Evolutionary conservation across 1,140 invertebrate genomes (phyloP), one percentile per base, ranked within the genome.

Genomic region (Thalassaphorura encarpata): DNA sequence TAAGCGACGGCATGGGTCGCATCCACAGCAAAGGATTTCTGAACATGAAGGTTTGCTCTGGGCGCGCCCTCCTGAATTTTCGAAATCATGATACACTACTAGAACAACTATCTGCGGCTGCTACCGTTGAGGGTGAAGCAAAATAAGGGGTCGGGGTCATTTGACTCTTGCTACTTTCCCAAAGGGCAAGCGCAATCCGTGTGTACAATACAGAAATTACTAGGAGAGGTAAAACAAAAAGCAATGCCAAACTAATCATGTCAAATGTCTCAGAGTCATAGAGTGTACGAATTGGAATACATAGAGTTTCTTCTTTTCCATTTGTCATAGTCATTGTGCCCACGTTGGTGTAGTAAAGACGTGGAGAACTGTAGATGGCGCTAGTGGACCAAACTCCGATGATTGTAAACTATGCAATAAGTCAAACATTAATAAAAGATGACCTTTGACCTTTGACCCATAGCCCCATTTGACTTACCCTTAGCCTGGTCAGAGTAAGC

Each of bases 211-310:
- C 78, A 66, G 79, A 78, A 77, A 88, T 87, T 2, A 87, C 77
- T 21, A 77, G 71, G 3, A 88, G 70, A 0, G 85, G 85, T 26
- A 83, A 72, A 3, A 85, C 75, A 66, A 87, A 88, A 1, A 86
- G 77, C 1, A 87, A 72, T 5, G 80, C 78, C 66, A 87, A 82
- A 70, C 85, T 86, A 52, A 85, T 78, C 65, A 82, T 80, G 66
- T 87, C 84, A 64, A 85, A 78, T 23, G 83, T 66, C 67, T 83
- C 78, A 0, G 83, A 84, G 66, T 87, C 81, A 68, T 83, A 85
- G 64, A 83, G 81, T 66, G 78, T 78, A 2, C 84, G 75, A 62
- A 84, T 80, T 0, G 81, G 71, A 26, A 84, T 77, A 68, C 85
- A 87, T 29, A 87, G 81, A 6, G 82, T 82, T 67, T 86, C 84